phyloP scores from a whole-genome alignment of 2,888 invertebrate species.

The Synanthedon andrenaeformis region DNA sequence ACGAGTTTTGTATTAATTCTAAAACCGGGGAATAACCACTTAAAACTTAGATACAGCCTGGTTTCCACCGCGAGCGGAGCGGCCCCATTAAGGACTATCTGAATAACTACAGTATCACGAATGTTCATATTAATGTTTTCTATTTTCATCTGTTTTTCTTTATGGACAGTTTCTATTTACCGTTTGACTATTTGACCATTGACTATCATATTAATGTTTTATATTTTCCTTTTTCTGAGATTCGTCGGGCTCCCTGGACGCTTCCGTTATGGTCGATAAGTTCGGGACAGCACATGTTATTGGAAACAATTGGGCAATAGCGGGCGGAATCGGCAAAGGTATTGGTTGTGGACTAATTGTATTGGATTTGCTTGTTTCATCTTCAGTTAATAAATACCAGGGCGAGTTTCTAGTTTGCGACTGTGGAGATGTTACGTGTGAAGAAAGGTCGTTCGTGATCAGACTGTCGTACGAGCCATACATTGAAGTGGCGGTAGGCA shows the following conservation, averaged over 20 bases:
- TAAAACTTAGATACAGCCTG: too few species aligned
- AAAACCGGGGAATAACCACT: too few species aligned
- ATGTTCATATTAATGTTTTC: too few species aligned
- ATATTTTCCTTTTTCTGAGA: too few species aligned
- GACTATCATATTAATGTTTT: too few species aligned
- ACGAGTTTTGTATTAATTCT: too few species aligned
- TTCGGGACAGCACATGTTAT: slow-evolving; percentile 46
- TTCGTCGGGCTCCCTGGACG: slow-evolving; percentile 29
- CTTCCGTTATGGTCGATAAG: slow-evolving; percentile 53
- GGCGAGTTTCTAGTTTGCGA: slow-evolving; percentile 13
- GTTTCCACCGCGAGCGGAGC: too few species aligned
- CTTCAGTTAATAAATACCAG: slow-evolving; percentile 53
- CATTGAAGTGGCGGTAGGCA: slow-evolving; percentile 10
- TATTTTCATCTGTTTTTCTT: too few species aligned
- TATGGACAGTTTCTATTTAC: too few species aligned
- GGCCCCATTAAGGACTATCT: too few species aligned
- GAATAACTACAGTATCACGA: too few species aligned
- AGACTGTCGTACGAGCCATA: slow-evolving; percentile 17
- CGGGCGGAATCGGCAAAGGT: slow-evolving; percentile 21
- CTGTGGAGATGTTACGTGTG: slow-evolving; percentile 19
- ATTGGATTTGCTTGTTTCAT: slow-evolving; percentile 34
- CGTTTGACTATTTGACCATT: too few species aligned
- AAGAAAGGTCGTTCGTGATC: slow-evolving; percentile 52
- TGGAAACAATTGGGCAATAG: slow-evolving; percentile 46
- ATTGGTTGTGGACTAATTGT: slow-evolving; percentile 8